phyloP scores from a whole-genome alignment of 2,797 vertebrate genomes.

The Momotus momota region DNA sequence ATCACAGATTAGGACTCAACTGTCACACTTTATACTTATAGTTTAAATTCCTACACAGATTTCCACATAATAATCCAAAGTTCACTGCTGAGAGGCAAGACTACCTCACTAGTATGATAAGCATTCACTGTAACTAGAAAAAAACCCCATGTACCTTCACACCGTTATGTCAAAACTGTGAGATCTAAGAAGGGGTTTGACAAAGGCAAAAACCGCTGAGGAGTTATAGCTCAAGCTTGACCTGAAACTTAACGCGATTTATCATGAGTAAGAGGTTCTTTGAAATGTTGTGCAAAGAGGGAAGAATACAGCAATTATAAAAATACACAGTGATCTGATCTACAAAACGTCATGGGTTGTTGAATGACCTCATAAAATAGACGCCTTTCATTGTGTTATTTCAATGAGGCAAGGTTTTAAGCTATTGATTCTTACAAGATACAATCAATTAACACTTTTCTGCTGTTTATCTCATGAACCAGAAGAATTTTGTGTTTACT shows the following conservation, averaged over 20 bases:
- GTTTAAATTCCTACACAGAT: background rate
- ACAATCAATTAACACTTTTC: constrained; percentile 10
- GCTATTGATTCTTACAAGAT: constrained; percentile 3
- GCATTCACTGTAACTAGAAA: background rate
- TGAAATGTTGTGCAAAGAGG: background rate
- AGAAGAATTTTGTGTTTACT: background rate
- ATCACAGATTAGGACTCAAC: background rate
- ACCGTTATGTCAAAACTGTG: background rate
- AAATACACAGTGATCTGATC: background rate
- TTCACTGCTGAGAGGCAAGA: background rate
- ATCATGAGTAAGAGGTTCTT: background rate
- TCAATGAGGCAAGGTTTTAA: constrained; percentile 6
- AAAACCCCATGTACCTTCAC: background rate
- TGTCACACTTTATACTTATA: background rate
- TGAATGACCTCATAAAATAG: background rate
- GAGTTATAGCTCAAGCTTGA: background rate
- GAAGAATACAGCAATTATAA: background rate
- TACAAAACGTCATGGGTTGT: background rate
- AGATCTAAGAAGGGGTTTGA: background rate
- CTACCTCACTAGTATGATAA: background rate
- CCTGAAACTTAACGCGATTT: background rate
- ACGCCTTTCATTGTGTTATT: background rate
- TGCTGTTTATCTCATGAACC: background rate
- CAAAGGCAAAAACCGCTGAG: background rate
- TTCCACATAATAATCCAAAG: background rate